phyloP scores from a whole-genome alignment of 2,888 invertebrate genomes.

The Biston betularia region DNA sequence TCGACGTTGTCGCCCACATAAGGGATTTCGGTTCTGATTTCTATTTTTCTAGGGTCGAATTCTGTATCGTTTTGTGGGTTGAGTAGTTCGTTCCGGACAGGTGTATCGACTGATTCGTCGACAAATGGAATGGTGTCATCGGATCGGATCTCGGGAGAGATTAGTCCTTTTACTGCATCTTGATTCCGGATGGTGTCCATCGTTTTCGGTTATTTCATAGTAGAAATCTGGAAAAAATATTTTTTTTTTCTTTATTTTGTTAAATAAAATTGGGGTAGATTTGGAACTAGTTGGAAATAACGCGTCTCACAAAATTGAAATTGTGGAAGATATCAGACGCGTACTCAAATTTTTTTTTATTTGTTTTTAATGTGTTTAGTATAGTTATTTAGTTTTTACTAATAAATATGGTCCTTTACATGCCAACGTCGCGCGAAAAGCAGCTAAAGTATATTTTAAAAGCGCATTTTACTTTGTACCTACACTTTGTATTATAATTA shows the following conservation, averaged over 20 bases:
- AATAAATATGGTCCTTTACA: no score
- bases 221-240: conserved; percentile 67
- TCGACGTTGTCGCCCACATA: conserved; percentile 53
- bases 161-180: conserved; percentile 71
- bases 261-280: no score
- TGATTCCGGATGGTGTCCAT: conserved; percentile 61
- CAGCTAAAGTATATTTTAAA: neutral
- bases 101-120: conserved; percentile 67
- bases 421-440: neutral
- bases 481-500: neutral
- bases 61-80: conserved; percentile 41
- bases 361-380: no score
- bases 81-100: conserved; percentile 42
- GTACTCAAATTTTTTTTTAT: no score
- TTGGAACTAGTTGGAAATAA: no score
- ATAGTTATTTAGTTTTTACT: no score
- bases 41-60: conserved; percentile 58
- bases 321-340: no score
- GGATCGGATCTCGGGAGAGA: conserved; percentile 67
- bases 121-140: conserved; percentile 64
- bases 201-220: conserved; percentile 65
- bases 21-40: conserved; percentile 32
- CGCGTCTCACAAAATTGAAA: no score
- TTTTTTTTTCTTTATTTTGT: no score
- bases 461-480: neutral